These are phyloP conservation scores for Ibidorhyncha struthersii DNA, from an alignment of 2,113 vertebrate species.

Conservation along the genomic window DNA sequence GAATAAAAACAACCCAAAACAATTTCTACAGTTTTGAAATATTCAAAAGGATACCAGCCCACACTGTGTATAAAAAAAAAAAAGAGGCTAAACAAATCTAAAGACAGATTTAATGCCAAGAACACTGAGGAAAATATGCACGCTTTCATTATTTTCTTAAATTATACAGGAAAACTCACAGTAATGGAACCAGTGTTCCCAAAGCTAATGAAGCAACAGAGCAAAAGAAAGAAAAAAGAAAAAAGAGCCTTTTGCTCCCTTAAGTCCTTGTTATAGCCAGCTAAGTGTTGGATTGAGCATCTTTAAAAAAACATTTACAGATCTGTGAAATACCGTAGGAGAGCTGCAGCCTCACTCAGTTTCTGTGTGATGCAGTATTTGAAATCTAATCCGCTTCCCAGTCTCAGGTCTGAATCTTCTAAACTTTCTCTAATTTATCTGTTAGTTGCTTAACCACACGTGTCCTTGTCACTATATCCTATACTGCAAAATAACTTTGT, in stretches of 20 bases:
- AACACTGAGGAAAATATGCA: slow-evolving; percentile 56
- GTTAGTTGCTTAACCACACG: not conserved
- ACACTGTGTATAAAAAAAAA: slow-evolving; percentile 15
- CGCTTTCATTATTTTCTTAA: slow-evolving; percentile 73
- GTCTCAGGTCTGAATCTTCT: not conserved
- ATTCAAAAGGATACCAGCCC: slow-evolving; percentile 53
- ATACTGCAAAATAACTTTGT: not conserved
- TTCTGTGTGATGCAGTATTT: slow-evolving; percentile 65
- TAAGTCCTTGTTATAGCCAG: slow-evolving; percentile 93
- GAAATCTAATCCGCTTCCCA: slow-evolving; percentile 73
- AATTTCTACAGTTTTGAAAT: slow-evolving; percentile 63
- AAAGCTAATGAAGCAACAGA: slow-evolving; percentile 81
- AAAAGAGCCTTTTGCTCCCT: slow-evolving; percentile 81
- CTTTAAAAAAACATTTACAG: slow-evolving; percentile 85
- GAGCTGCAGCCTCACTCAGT: slow-evolving; percentile 73
- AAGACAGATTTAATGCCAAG: slow-evolving; percentile 64
- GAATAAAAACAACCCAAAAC: not conserved
- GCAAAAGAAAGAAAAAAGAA: slow-evolving; percentile 67
- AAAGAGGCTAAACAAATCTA: slow-evolving; percentile 62
- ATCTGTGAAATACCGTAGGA: slow-evolving; percentile 78
- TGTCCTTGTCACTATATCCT: not conserved
- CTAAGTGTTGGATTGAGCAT: slow-evolving; percentile 86
- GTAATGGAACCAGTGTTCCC: slow-evolving; percentile 83
- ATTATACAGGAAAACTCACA: slow-evolving; percentile 86
- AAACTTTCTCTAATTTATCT: not conserved